Evolutionary conservation across 2,797 vertebrate species (phyloP).

Genomic region (Ispidina lecontei): DNA sequence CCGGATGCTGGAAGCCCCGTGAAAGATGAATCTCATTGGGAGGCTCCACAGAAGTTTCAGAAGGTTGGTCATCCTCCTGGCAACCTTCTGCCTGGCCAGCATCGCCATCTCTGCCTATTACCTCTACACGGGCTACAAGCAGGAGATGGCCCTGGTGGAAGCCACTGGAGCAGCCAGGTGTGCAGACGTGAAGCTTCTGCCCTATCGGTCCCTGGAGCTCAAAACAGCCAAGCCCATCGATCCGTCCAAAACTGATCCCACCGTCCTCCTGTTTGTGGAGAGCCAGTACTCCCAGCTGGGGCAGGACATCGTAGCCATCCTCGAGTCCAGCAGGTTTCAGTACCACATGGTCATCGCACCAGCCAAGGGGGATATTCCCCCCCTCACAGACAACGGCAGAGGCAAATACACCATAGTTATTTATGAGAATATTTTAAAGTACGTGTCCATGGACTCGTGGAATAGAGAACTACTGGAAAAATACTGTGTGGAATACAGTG

Average conservation of each 20-base stretch:
- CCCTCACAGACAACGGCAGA: conserved; percentile 89
- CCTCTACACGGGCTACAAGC: conserved; percentile 91
- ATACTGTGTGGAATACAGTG: conserved; percentile 95
- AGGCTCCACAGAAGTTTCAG: conserved; percentile 88
- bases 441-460: conserved; percentile 93
- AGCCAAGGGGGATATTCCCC: conserved; percentile 93
- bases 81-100: conserved; percentile 91
- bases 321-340: conserved; percentile 92
- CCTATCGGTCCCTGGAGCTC: conserved; percentile 84
- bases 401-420: conserved; percentile 92
- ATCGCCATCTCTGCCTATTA: conserved; percentile 94
- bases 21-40: conserved; percentile 87
- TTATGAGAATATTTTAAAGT: conserved; percentile 96
- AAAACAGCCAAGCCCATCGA: conserved; percentile 89
- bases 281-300: conserved; percentile 97
- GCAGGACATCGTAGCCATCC: conserved; percentile 92
- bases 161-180: conserved; percentile 86
- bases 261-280: conserved; percentile 92
- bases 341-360: conserved; percentile 94
- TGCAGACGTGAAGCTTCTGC: conserved; percentile 84
- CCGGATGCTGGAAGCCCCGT: neutral
- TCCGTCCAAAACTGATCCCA: conserved; percentile 87
- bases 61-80: conserved; percentile 89
- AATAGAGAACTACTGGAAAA: conserved; percentile 95
- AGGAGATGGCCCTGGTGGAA: conserved; percentile 88